Percentiles rank a stretch among this genome's conserved stretches.
Evolutionary conservation across 2,797 vertebrate genomes (phyloP).

Genomic region (Malurus splendens): DNA sequence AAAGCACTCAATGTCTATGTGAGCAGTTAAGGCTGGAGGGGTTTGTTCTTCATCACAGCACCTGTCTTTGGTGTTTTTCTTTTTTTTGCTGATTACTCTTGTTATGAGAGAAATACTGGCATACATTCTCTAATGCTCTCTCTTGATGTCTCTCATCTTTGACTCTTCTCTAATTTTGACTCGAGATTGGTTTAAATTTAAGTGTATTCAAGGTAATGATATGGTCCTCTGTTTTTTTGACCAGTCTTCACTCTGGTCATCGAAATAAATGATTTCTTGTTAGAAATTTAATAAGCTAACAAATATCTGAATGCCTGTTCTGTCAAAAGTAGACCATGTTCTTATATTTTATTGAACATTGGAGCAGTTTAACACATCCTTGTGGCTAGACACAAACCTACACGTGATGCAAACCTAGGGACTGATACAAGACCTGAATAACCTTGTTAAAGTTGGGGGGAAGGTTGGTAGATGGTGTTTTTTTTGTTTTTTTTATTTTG

Average conservation of each 20-base stretch:
- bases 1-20: not conserved
- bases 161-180: not conserved
- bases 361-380: not conserved
- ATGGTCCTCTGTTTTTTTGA: not conserved
- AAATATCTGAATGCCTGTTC: not conserved
- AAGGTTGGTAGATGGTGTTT: not conserved
- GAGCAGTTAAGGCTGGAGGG: not conserved
- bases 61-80: not conserved
- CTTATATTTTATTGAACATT: not conserved
- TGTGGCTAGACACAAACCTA: not conserved
- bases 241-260: not conserved
- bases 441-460: not conserved
- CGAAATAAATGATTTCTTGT: not conserved
- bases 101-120: not conserved
- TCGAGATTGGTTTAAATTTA: not conserved
- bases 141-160: not conserved
- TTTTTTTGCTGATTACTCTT: not conserved
- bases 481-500: not conserved
- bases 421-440: not conserved
- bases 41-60: not conserved
- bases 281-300: not conserved
- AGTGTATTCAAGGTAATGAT: not conserved
- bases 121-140: not conserved
- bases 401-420: not conserved
- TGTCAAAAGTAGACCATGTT: not conserved